Percentiles rank a stretch among this genome's conserved stretches.
Conservation (phyloP, 2,797 vertebrate genomes). For the Austrolebias charrua region DNA sequence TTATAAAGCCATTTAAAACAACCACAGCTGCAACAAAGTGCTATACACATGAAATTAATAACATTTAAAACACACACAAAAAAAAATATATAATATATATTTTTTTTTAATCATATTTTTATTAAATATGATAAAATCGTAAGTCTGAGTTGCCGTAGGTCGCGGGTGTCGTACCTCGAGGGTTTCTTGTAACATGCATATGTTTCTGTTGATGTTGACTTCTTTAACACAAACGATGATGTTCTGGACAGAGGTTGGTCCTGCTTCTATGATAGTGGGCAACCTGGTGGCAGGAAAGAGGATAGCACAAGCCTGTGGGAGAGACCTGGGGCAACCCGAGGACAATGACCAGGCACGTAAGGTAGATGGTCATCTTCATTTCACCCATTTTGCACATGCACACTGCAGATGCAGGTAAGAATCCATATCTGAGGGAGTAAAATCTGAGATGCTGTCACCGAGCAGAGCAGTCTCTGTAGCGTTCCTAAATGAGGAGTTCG, state of each 20-base stretch:
- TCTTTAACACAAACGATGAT: slow-evolving; percentile 1
- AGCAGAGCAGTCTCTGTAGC: neutral
- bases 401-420: slow-evolving; percentile 43
- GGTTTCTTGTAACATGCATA: no score
- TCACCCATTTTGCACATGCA: slow-evolving; percentile 41
- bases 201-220: neutral
- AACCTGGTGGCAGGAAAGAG: slow-evolving; percentile 95
- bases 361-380: slow-evolving; percentile 74
- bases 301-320: slow-evolving; percentile 92
- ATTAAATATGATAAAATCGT: no score
- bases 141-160: no score
- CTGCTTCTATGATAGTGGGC: slow-evolving; percentile 97
- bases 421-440: neutral
- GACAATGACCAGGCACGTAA: slow-evolving; percentile 94
- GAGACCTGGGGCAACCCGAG: slow-evolving; percentile 90
- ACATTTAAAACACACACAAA: no score
- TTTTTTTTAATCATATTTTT: no score
- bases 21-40: no score
- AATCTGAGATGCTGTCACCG: slow-evolving; percentile 4
- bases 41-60: no score
- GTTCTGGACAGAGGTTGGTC: slow-evolving; percentile 86
- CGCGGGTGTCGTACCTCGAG: no score
- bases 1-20: no score
- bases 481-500: neutral
- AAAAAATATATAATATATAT: no score